Percentiles rank a stretch among this genome's conserved stretches.
These are phyloP conservation scores for Gephyroberyx darwinii DNA, from an alignment of 2,797 vertebrate species.

Conservation along the genomic window DNA sequence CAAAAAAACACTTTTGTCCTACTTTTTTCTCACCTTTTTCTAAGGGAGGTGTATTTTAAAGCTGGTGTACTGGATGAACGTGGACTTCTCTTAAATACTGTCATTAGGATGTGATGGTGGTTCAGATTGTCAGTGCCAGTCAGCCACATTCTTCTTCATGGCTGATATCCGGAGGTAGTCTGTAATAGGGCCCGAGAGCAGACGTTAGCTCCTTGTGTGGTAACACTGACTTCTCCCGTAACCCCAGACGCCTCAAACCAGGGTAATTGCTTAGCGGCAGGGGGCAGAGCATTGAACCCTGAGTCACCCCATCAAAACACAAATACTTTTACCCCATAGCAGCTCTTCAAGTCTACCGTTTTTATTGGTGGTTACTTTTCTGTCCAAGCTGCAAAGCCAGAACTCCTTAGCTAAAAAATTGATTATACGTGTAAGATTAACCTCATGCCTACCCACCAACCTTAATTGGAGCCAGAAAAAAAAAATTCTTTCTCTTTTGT, in stretches of 20 bases:
- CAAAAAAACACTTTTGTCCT: no score
- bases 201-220: constrained; percentile 61
- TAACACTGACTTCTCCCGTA: constrained; percentile 46
- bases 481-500: not conserved
- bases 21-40: not conserved
- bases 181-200: constrained; percentile 23
- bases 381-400: constrained; percentile 13
- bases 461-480: not conserved
- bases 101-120: constrained; percentile 2
- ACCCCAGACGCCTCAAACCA: constrained; percentile 58
- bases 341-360: constrained; percentile 23
- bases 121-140: constrained; percentile 1
- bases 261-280: constrained; percentile 67
- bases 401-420: constrained; percentile 1
- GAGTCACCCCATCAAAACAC: constrained; percentile 71
- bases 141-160: constrained; percentile 24
- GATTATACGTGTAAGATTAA: not conserved
- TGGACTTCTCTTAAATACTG: constrained; percentile 2
- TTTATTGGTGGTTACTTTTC: constrained; percentile 14
- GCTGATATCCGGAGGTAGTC: constrained; percentile 35
- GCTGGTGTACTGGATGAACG: not conserved
- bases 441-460: not conserved
- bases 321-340: constrained; percentile 57
- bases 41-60: constrained; percentile 19
- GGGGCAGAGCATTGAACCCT: constrained; percentile 70